A percentile compares a stretch with the other conserved stretches of the same genome.
phyloP scores from a whole-genome alignment of 2,797 vertebrate species.

The Scolopax bukidnonensis region DNA sequence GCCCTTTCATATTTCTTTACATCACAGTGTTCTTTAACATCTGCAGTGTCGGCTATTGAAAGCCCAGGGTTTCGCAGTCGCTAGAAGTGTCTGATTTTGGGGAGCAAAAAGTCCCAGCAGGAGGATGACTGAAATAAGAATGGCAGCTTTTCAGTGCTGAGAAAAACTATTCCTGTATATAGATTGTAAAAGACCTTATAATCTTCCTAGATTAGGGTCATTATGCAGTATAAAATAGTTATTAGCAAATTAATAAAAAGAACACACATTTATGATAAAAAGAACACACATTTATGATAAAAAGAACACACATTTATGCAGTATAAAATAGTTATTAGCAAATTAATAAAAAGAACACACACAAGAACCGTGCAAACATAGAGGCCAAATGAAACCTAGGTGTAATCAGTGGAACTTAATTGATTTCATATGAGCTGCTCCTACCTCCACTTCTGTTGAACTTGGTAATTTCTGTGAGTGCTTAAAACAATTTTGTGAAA shows the following conservation, averaged over 20 bases:
- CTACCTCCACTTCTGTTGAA: neutral
- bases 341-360: neutral
- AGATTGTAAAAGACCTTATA: neutral
- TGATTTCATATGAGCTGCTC: slow-evolving; percentile 5
- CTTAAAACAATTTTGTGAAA: slow-evolving; percentile 23
- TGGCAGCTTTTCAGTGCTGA: neutral
- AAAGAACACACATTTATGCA: no score
- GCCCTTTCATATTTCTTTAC: neutral
- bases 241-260: slow-evolving; percentile 19
- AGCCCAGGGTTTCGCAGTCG: neutral
- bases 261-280: no score
- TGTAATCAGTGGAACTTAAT: neutral
- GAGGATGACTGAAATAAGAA: neutral
- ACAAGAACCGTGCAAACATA: neutral
- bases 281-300: no score
- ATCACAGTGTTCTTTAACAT: neutral
- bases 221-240: neutral
- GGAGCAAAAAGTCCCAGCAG: neutral
- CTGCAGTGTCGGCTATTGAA: neutral
- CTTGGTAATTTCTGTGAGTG: neutral
- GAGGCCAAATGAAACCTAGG: neutral
- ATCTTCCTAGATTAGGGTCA: neutral
- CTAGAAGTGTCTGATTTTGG: neutral
- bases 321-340: neutral
- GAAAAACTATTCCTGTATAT: neutral